phyloP scores from a whole-genome alignment of 2,888 invertebrate genomes.

The Gasteruption jaculator region DNA sequence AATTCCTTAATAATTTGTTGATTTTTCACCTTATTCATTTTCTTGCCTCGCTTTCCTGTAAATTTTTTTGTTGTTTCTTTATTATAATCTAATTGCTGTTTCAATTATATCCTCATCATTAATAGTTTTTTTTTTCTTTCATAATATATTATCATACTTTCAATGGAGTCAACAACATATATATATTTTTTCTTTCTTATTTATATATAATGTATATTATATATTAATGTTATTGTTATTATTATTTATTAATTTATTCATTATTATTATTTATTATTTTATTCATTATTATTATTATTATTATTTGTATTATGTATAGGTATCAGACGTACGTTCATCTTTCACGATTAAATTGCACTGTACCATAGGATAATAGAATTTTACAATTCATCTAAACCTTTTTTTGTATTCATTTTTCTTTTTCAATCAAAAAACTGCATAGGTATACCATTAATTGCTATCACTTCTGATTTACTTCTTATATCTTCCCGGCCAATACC shows the following conservation, averaged over 20 bases:
- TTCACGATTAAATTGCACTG: conserved; percentile 40
- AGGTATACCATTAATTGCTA: conserved; percentile 16
- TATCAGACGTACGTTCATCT: conserved; percentile 44
- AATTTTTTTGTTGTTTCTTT: conserved; percentile 40
- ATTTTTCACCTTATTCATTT: no score
- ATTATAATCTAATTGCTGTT: conserved; percentile 36
- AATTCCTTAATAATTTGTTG: no score
- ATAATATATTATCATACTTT: conserved; percentile 50
- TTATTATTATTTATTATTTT: no score
- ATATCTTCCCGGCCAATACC: no score
- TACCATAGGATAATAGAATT: conserved; percentile 37
- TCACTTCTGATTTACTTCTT: no score
- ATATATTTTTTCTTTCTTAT: conserved; percentile 37
- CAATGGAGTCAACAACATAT: conserved; percentile 52
- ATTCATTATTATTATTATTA: no score
- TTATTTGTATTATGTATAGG: no score
- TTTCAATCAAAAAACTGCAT: conserved; percentile 16
- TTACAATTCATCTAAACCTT: conserved; percentile 34
- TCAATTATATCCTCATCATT: conserved; percentile 35
- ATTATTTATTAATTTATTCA: no score
- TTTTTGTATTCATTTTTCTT: conserved; percentile 9
- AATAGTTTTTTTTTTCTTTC: conserved; percentile 29
- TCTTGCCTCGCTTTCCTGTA: no score
- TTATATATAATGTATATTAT: conserved; percentile 33
- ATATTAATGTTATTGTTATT: no score